These are phyloP conservation scores for Alectura lathami DNA, from an alignment of 2,113 vertebrate species.

Conservation along the genomic window DNA sequence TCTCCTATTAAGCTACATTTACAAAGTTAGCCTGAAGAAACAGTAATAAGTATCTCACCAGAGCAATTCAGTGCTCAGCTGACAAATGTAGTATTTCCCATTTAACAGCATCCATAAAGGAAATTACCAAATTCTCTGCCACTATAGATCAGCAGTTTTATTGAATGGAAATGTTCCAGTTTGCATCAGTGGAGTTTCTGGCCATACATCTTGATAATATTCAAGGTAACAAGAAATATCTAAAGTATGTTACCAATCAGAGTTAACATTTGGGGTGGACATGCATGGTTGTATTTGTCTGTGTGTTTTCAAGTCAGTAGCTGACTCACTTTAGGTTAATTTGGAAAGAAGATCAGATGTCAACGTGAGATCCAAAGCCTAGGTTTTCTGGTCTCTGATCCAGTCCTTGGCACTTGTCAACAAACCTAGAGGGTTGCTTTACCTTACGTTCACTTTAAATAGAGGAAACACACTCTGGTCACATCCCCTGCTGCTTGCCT, in stretches of 20 bases:
- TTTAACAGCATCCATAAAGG: neutral
- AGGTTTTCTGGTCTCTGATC: neutral
- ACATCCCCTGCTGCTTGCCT: neutral
- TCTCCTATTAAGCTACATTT: conserved; percentile 18
- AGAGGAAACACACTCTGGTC: neutral
- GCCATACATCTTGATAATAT: neutral
- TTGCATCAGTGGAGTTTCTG: neutral
- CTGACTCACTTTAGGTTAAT: neutral
- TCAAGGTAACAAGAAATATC: neutral
- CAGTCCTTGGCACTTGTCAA: neutral
- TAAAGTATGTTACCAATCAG: neutral
- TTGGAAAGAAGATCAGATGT: neutral
- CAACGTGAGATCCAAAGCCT: neutral
- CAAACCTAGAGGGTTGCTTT: neutral
- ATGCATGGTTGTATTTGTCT: neutral
- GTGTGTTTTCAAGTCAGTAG: neutral
- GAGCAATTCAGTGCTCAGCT: neutral
- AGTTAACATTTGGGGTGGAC: neutral
- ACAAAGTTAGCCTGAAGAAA: conserved; percentile 14
- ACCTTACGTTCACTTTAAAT: neutral
- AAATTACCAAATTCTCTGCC: neutral
- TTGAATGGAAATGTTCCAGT: neutral
- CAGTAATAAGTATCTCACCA: neutral
- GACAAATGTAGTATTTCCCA: neutral
- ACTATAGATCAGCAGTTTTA: neutral